Base-by-base conservation (phyloP, 1,140 invertebrate genomes). In the Lethocerus indicus region DNA sequence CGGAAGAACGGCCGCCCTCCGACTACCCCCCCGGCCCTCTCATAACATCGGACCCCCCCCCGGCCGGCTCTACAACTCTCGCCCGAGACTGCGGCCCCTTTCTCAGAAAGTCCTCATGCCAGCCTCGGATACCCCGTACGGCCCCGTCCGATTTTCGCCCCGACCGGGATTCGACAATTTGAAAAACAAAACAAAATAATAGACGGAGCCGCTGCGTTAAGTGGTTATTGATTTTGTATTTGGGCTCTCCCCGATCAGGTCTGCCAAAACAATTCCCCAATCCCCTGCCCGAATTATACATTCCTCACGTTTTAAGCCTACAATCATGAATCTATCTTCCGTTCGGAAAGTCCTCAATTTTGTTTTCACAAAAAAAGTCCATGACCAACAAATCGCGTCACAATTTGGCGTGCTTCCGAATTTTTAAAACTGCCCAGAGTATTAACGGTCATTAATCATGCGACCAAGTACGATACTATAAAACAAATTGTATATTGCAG, bases 171-270 rank as follows among this genome's bases (percentile, higher is more conserved):
- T 21, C 36, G n/a, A 18, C 24, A 29, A 29, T 20, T 20, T 39
- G 36, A 21, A 20, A 39, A 21, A 6, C 5, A 39, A 39, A 16
- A 39, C 16, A 39, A 16, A 39, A 39, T 39, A 20, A 39, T 39
- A 20, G 23, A 39, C 36, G 18, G 23, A 21, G 23, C 36, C 18
- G 18, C 18, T 39, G 16, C 23, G 36, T 39, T n/a, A 20, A 21
- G 9, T 39, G 36, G 36, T 39, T 39, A 39, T 39, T 39, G 36
- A 39, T 39, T 39, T 39, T 39, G 36, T 39, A 39, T 39, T 39
- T 39, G 16, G 23, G 16, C 36, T 39, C 36, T 20, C 3, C 36
- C 23, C 36, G 16, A 39, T 3, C 36, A 20, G 5, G 18, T 20
- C 5, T 5, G 36, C 16, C 36, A 20, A 21, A 16, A 16, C 23